These are phyloP conservation scores for Crossocerus cetratus DNA, from an alignment of 2,888 invertebrate genomes.

Conservation along the genomic window DNA sequence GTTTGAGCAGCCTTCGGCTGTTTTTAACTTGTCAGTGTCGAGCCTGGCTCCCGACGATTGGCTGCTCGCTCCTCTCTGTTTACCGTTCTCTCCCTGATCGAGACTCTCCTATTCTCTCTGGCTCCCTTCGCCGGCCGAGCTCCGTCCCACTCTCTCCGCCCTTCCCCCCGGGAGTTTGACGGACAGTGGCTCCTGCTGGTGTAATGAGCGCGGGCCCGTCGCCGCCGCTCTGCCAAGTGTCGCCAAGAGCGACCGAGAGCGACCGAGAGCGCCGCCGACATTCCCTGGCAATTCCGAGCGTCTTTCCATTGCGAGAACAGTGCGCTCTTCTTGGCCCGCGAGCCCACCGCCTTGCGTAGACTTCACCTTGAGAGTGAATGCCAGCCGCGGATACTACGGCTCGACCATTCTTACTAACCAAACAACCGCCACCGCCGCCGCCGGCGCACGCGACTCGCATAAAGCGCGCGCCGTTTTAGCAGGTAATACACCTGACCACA, in stretches of 20 bases:
- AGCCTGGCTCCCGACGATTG: conserved; percentile 51
- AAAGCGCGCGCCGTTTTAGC: too few species aligned
- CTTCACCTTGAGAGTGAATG: conserved; percentile 11
- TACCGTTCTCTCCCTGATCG: conserved; percentile 6
- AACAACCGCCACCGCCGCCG: too few species aligned
- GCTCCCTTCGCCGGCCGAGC: too few species aligned
- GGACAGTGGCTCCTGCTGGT: conserved; percentile 3
- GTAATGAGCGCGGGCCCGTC: conserved; percentile 13
- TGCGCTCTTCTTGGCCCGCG: neutral
- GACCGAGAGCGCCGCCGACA: too few species aligned
- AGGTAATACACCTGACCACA: neutral
- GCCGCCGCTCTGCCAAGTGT: conserved; percentile 24
- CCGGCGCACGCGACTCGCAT: too few species aligned
- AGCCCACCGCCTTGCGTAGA: conserved; percentile 3
- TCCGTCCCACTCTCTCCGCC: neutral
- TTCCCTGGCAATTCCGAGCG: too few species aligned
- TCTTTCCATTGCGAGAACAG: neutral
- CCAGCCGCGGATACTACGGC: neutral
- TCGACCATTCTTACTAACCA: neutral
- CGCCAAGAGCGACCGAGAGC: too few species aligned
- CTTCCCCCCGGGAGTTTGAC: neutral
- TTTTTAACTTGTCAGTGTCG: conserved; percentile 62
- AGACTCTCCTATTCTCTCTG: neutral
- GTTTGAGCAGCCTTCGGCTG: conserved; percentile 59
- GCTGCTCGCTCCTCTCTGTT: conserved; percentile 32